Percentiles rank a stretch among this genome's conserved stretches.
phyloP scores from a whole-genome alignment of 2,797 vertebrate genomes.

The Cygnus olor region DNA sequence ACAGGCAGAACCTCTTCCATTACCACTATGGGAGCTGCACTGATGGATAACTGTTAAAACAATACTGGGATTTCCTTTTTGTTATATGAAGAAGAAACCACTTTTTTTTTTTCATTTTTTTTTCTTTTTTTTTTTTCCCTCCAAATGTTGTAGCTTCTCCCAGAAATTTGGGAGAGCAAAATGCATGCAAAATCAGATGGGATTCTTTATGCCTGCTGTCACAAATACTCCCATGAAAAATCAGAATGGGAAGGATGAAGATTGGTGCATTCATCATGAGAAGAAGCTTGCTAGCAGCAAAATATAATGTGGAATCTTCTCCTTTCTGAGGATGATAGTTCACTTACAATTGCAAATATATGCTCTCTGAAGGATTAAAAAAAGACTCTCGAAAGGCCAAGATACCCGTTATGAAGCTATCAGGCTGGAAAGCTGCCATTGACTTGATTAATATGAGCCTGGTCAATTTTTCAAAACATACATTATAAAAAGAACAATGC shows the following conservation, averaged over 20 bases:
- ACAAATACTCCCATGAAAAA: conserved; percentile 17
- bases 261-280: not conserved
- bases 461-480: conserved; percentile 12
- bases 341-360: not conserved
- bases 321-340: not conserved
- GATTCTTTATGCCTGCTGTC: not conserved
- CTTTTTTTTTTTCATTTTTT: not conserved
- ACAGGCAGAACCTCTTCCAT: not conserved
- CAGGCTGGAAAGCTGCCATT: conserved; percentile 21
- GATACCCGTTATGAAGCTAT: not conserved
- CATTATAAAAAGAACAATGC: not conserved
- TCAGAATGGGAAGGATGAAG: not conserved
- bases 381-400: not conserved
- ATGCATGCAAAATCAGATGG: not conserved
- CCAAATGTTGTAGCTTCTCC: not conserved
- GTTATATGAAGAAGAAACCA: not conserved
- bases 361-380: not conserved
- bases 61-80: not conserved
- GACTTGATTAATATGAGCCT: conserved; percentile 14
- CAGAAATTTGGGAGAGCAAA: not conserved
- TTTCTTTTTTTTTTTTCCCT: not conserved
- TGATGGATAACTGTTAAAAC: not conserved
- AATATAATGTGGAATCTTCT: not conserved
- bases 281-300: not conserved
- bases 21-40: not conserved